These are phyloP conservation scores for Actinostola sp. DNA, from an alignment of 92 coral and sea anemone genomes.

Conservation along the genomic window DNA sequence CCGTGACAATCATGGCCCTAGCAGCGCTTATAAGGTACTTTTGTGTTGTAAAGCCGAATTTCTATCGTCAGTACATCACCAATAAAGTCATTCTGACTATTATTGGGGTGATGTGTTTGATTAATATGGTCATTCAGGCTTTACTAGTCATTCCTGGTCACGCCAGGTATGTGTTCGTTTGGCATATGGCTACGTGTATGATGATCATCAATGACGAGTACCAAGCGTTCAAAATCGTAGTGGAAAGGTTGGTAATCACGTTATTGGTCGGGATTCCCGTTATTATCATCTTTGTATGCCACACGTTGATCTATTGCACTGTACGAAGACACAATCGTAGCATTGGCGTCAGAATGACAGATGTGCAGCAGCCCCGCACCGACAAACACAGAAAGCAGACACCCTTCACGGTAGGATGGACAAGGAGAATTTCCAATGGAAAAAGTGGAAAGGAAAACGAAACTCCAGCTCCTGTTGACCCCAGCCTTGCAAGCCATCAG, in stretches of 20 bases:
- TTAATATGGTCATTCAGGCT: neutral
- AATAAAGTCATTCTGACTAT: neutral
- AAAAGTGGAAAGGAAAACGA: no score
- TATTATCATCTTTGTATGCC: neutral
- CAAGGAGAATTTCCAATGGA: no score
- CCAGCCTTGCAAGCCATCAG: no score
- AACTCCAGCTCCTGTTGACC: no score
- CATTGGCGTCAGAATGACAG: no score
- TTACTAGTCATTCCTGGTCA: constrained; percentile 13
- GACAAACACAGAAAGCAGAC: no score
- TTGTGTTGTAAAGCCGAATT: constrained; percentile 11
- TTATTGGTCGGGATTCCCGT: constrained; percentile 7
- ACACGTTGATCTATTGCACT: constrained; percentile 8
- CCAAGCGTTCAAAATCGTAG: neutral
- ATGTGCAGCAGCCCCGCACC: no score
- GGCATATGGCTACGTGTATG: constrained; percentile 3
- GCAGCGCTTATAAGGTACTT: constrained; percentile 14
- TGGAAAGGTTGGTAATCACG: neutral
- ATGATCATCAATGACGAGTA: neutral
- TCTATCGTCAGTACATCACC: constrained; percentile 5
- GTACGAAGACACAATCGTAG: constrained; percentile 14
- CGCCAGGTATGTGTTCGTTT: neutral
- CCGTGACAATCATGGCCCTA: constrained; percentile 6
- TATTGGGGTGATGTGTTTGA: neutral
- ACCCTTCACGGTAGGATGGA: no score